Evolutionary conservation across 1,140 invertebrate species (phyloP).

Genomic region (Nymphalis io): DNA sequence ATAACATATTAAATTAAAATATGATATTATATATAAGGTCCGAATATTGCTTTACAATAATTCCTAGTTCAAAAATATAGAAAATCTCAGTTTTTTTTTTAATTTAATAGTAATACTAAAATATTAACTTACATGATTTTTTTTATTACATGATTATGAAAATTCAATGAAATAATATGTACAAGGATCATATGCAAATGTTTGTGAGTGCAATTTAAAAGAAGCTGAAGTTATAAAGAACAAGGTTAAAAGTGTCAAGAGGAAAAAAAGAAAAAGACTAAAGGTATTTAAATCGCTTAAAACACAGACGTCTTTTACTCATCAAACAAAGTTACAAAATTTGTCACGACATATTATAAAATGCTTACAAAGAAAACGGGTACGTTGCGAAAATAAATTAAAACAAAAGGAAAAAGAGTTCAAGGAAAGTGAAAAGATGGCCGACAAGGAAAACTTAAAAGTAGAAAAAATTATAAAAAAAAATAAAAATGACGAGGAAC

Average conservation of each 20-base stretch:
- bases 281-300: background rate
- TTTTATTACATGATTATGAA: background rate
- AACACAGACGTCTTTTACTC: background rate
- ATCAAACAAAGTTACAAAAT: background rate
- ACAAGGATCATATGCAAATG: background rate
- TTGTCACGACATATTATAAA: slow-evolving; percentile 12
- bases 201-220: background rate
- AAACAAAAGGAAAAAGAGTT: slow-evolving; percentile 34
- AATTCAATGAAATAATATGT: background rate
- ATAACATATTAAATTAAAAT: too few species aligned
- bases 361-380: slow-evolving; percentile 25
- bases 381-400: slow-evolving; percentile 19
- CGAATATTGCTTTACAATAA: too few species aligned
- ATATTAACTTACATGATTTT: background rate
- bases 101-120: too few species aligned
- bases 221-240: background rate
- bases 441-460: slow-evolving; percentile 36
- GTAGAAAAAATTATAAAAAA: slow-evolving; percentile 30
- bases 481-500: slow-evolving; percentile 34
- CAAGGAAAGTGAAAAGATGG: slow-evolving; percentile 23
- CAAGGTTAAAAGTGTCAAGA: background rate
- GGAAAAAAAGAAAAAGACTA: too few species aligned
- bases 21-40: too few species aligned
- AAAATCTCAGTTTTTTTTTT: too few species aligned
- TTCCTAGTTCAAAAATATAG: too few species aligned